Evolutionary conservation across 2,888 invertebrate genomes (phyloP), one percentile per base, ranked within the genome.

Genomic region (Sialis lutaria): DNA sequence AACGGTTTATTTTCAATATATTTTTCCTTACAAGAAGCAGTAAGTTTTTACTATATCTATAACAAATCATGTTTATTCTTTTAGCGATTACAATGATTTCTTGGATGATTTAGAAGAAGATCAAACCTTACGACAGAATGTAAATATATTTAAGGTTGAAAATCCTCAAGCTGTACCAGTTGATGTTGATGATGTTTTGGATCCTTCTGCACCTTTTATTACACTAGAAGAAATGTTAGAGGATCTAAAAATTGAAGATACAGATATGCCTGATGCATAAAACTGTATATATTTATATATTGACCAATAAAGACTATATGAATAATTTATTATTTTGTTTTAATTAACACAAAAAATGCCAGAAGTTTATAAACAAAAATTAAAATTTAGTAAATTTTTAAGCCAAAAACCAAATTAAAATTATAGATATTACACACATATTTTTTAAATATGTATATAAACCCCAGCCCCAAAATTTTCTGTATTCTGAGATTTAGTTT

Each of bases 51-150:
- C 13, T 42, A 32, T 10, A 30, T 9, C 9, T n/a, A 10, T 33
- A 40, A n/a, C 1, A 6, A 37, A 6, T 8, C 12, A 10, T 37
- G 6, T 37, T 37, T 6, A 46, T 51, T 44, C 55, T 63, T 68
- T 31, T 64, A 90, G 88, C 56, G 95, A 96, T 57, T 96, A 89
- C 67, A 80, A 84, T 56, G 95, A 95, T 55, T 98, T 98, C 69
- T 70, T 97, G 65, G 92, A 97, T 56, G 98, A 98, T 60, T 68
- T 98, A 52, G 98, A 98, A 64, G 97, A 98, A 65, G 95, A 98
- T 65, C 81, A 82, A 4, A 77, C 79, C 9, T 74, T 89, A 58
- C 75, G 98, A 48, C 86, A 90, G 60, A 85, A 92, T 61, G 77
- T 98, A 44, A 96, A 96, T 62, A 95, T 98, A 52, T 98, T 90